Evolutionary conservation across 2,113 vertebrate species (phyloP).

Genomic region (Columba janthina): DNA sequence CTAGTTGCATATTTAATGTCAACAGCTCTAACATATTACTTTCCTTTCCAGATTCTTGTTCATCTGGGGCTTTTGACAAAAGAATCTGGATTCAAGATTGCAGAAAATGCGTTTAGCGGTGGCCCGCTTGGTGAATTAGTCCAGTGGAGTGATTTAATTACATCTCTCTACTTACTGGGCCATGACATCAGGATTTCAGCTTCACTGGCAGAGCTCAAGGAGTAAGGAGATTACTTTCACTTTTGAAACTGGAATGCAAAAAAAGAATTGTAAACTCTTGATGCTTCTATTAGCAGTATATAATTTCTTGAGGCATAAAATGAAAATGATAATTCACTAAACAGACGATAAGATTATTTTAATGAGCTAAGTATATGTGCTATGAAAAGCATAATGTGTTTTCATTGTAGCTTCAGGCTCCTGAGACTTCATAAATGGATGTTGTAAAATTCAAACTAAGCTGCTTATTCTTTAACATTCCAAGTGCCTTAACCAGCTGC

Average conservation of each 20-base stretch:
- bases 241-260: slow-evolving; percentile 71
- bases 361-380: slow-evolving; percentile 72
- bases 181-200: slow-evolving; percentile 97
- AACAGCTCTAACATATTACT: not conserved
- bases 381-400: slow-evolving; percentile 76
- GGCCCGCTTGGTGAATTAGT: slow-evolving; percentile 97
- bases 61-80: slow-evolving; percentile 97
- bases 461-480: slow-evolving; percentile 69
- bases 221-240: slow-evolving; percentile 88
- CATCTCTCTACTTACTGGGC: slow-evolving; percentile 96
- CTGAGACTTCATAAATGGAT: slow-evolving; percentile 70
- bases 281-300: slow-evolving; percentile 67
- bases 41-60: slow-evolving; percentile 87
- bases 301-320: slow-evolving; percentile 74
- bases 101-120: slow-evolving; percentile 97
- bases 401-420: slow-evolving; percentile 73
- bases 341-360: slow-evolving; percentile 77
- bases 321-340: slow-evolving; percentile 78
- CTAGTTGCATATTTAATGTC: not conserved
- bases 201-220: slow-evolving; percentile 97
- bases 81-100: slow-evolving; percentile 99
- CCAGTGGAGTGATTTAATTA: slow-evolving; percentile 99
- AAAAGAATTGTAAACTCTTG: slow-evolving; percentile 63
- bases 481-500: slow-evolving; percentile 75
- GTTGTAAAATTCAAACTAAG: slow-evolving; percentile 71